Base-by-base conservation (phyloP, 2,888 invertebrate genomes). In the Melanostoma mellinum region DNA sequence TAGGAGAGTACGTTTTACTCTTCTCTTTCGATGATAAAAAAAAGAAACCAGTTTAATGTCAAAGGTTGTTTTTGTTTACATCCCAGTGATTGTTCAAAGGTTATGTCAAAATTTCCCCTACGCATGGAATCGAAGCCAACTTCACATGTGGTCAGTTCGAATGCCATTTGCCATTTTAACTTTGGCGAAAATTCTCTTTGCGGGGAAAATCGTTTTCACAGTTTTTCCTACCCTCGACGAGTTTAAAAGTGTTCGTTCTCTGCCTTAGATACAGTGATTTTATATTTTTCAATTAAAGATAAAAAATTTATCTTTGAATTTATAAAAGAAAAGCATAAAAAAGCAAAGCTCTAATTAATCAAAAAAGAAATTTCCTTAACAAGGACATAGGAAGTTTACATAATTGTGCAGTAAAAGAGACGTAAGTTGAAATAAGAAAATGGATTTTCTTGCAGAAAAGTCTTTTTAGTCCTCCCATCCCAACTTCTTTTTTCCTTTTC, bases 371-470 rank as follows among this genome's bases (percentile, higher is more conserved):
- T 8, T 61, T 50, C 20, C 42, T 48, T 3, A 5, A 3, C 9
- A 72, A 53, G 60, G 30, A 53, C 48, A 69, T 6, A 6, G 33
- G 40, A 42, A 55, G 40, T 63, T 46, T 58, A 40, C 56, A 53
- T 35, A 73, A 73, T 86, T 86, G 82, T 85, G 72, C 71, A 77
- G 80, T 85, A 87, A 89, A 87, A 90, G 89, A 90, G 90, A 90
- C 89, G 90, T 90, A 90, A 90, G 90, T 90, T 90, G 87, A 63
- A 61, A 48, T 6, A 75, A 63, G 36, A 69, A 56, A 77, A 56
- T 72, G 63, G 61, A 44, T 69, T 38, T 55, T 65, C 44, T 32
- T 46, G 56, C 4, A 20, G 42, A 42, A 20, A 58, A 52, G 36
- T 56, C 56, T 44, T 38, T 9, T 30, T 32, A 3, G 3, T 20